Percentiles rank a stretch among this genome's conserved stretches.
Evolutionary conservation across 2,888 invertebrate genomes (phyloP).

Genomic region (Hetaerina titia): DNA sequence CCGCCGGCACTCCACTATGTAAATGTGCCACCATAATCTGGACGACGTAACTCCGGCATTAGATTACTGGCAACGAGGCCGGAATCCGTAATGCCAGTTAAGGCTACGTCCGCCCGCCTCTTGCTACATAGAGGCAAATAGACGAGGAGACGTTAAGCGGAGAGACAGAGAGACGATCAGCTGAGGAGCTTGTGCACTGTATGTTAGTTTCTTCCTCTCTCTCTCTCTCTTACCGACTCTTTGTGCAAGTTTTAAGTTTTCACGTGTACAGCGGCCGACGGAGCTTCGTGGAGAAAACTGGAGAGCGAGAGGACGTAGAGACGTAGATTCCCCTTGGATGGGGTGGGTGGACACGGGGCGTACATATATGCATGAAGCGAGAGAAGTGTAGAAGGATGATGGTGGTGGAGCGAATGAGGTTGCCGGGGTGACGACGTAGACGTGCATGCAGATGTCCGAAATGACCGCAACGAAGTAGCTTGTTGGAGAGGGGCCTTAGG

Average conservation of each 20-base stretch:
- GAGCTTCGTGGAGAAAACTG: neutral
- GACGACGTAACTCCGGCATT: constrained; percentile 57
- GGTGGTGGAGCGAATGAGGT: neutral
- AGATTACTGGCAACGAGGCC: constrained; percentile 63
- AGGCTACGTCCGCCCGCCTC: neutral
- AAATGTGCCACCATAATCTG: constrained; percentile 65
- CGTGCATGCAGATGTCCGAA: neutral
- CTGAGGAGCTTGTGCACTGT: neutral
- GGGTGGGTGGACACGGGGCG: neutral
- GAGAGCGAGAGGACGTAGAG: neutral
- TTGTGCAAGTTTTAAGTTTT: neutral
- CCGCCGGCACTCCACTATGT: constrained; percentile 56
- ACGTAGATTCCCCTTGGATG: neutral
- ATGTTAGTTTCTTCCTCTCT: neutral
- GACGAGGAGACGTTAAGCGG: neutral
- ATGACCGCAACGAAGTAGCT: neutral
- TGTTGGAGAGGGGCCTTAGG: neutral
- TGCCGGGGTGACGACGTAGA: neutral
- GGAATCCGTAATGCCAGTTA: constrained; percentile 65
- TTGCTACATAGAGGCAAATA: neutral
- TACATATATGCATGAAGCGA: neutral
- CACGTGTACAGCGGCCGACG: neutral
- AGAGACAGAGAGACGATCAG: neutral
- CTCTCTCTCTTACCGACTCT: neutral
- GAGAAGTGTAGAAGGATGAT: neutral